phyloP scores from a whole-genome alignment of 2,888 invertebrate species.

The Erpobdella octoculata region DNA sequence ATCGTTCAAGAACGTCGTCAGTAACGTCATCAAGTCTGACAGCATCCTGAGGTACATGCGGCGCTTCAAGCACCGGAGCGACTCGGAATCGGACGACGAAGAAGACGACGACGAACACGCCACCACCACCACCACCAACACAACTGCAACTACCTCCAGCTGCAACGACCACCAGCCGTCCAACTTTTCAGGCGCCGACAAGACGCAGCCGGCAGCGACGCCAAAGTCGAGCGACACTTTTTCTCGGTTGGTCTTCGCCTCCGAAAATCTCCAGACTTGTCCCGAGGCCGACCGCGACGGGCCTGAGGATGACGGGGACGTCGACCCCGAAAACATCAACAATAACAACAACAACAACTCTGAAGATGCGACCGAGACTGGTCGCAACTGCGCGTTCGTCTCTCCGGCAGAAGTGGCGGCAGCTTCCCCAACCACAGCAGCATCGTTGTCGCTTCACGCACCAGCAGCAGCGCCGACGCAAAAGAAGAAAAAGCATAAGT shows the following conservation, averaged over 20 bases:
- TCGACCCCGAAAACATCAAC: background rate
- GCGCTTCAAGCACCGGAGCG: slow-evolving; percentile 38
- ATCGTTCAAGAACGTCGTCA: slow-evolving; percentile 45
- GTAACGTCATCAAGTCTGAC: slow-evolving; percentile 42
- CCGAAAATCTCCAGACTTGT: too few species aligned
- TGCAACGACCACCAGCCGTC: background rate
- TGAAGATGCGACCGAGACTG: background rate
- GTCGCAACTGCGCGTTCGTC: too few species aligned
- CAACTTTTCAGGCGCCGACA: too few species aligned
- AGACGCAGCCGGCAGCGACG: too few species aligned
- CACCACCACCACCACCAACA: background rate
- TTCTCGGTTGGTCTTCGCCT: too few species aligned
- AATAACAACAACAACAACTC: slow-evolving; percentile 16
- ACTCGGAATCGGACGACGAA: slow-evolving; percentile 35
- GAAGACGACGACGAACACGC: slow-evolving; percentile 25
- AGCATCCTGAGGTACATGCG: slow-evolving; percentile 40
- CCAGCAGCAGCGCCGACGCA: background rate
- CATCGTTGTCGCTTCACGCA: background rate
- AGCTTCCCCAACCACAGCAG: background rate
- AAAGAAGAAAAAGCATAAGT: background rate
- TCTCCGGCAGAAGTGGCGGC: background rate
- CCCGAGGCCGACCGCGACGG: slow-evolving; percentile 30
- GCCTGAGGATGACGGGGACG: slow-evolving; percentile 31
- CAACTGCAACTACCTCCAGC: background rate
- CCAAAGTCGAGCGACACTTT: too few species aligned